Evolutionary conservation across 2,888 invertebrate species (phyloP).

Genomic region (Luffia ferchaultella): DNA sequence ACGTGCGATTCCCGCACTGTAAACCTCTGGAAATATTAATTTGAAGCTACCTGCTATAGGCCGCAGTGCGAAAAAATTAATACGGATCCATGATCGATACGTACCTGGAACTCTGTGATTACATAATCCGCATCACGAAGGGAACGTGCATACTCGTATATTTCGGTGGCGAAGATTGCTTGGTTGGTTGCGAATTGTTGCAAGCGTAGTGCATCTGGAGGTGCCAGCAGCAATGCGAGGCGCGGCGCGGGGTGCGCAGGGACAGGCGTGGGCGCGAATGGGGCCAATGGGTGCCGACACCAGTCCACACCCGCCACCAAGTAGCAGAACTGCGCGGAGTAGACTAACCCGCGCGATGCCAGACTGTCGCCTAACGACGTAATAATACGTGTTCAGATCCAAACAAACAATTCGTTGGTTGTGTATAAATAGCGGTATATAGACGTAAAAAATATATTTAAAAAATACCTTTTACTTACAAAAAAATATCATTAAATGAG

Average conservation of each 20-base stretch:
- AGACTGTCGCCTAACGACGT: conserved; percentile 72
- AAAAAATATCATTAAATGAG: too few species aligned
- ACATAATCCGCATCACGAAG: conserved; percentile 78
- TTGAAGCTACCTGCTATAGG: too few species aligned
- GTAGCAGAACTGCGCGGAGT: conserved; percentile 97
- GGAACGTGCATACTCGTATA: conserved; percentile 92
- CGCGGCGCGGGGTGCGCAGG: conserved; percentile 53
- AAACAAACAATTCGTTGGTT: too few species aligned
- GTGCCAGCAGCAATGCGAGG: conserved; percentile 82
- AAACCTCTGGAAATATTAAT: too few species aligned
- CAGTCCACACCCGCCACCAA: conserved; percentile 81
- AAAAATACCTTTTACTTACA: too few species aligned
- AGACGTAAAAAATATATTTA: too few species aligned
- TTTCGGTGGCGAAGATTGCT: conserved; percentile 93
- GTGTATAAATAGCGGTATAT: too few species aligned
- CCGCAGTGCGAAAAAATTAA: too few species aligned
- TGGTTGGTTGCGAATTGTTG: conserved; percentile 77
- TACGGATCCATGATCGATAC: too few species aligned
- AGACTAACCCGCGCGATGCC: conserved; percentile 77
- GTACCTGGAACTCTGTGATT: conserved; percentile 78
- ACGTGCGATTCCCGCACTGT: too few species aligned
- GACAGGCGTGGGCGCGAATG: conserved; percentile 23
- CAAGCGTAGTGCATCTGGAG: conserved; percentile 70
- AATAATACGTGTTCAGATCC: too few species aligned
- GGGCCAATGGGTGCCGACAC: conserved; percentile 44